Conservation (phyloP, 1,140 invertebrate species). For the Sitophilus oryzae region DNA sequence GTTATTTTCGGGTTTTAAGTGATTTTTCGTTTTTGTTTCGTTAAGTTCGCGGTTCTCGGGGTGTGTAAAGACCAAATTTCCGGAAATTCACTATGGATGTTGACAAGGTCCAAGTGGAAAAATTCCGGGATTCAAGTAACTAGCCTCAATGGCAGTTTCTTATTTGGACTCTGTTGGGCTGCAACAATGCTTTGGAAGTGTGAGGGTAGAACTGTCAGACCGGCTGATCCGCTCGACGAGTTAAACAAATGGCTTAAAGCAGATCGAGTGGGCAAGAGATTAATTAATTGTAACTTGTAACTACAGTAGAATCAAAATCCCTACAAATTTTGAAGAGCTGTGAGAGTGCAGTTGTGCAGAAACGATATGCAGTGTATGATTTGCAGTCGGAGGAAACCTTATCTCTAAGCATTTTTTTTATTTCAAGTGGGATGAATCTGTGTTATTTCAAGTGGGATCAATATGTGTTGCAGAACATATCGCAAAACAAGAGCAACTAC, state of each 20-base stretch:
- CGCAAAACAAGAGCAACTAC: constrained; percentile 22
- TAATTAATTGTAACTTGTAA: too few species aligned
- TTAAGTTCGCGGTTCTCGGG: too few species aligned
- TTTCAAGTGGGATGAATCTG: constrained; percentile 39
- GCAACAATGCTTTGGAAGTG: constrained; percentile 8
- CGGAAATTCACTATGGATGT: too few species aligned
- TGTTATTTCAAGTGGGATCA: too few species aligned
- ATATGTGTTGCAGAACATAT: constrained; percentile 24
- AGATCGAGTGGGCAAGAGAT: constrained; percentile 25
- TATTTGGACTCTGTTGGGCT: constrained; percentile 3
- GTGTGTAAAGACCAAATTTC: too few species aligned
- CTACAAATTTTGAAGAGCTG: too few species aligned
- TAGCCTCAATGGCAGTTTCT: constrained; percentile 9
- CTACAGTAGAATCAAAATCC: constrained; percentile 26
- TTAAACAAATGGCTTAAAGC: constrained; percentile 21
- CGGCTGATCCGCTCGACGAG: background rate
- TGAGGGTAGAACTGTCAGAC: constrained; percentile 3
- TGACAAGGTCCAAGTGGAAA: too few species aligned
- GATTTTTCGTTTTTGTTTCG: too few species aligned
- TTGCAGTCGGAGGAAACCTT: constrained; percentile 37
- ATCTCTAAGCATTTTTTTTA: constrained; percentile 36
- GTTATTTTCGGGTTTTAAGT: too few species aligned
- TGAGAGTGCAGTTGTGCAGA: too few species aligned
- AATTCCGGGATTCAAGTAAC: constrained; percentile 6
- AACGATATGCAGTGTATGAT: constrained; percentile 36